A percentile compares a stretch with the other conserved stretches of the same genome.
Conservation (phyloP, 2,113 vertebrate species). For the Xiphophorus hellerii region DNA sequence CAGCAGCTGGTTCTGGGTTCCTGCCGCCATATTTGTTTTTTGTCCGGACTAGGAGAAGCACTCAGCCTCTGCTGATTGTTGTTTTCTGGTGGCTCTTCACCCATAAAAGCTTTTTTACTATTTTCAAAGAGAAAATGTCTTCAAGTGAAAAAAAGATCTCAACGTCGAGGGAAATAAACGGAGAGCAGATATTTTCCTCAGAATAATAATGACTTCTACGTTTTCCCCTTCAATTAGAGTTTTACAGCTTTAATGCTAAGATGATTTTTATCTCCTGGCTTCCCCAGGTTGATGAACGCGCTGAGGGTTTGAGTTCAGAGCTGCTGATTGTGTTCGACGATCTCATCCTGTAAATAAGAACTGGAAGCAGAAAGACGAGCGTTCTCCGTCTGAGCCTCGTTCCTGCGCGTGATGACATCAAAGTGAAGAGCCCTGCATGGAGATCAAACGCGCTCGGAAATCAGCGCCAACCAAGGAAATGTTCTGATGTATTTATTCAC, state of each 20-base stretch:
- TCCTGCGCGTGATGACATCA: slow-evolving; percentile 58
- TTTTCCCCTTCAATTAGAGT: background rate
- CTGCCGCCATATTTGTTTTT: no score
- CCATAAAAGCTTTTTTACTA: background rate
- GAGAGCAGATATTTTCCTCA: background rate
- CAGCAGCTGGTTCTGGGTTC: no score
- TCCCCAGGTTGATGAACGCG: background rate
- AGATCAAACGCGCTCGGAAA: slow-evolving; percentile 60
- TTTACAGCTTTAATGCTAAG: background rate
- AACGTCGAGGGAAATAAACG: background rate
- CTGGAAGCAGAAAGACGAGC: slow-evolving; percentile 16
- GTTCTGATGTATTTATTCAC: slow-evolving; percentile 61
- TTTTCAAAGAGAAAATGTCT: background rate
- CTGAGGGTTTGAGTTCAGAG: background rate
- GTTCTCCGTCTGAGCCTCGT: slow-evolving; percentile 18
- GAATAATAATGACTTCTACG: background rate
- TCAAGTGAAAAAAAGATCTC: background rate
- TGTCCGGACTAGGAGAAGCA: no score
- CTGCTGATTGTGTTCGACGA: slow-evolving; percentile 35
- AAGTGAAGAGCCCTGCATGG: slow-evolving; percentile 54
- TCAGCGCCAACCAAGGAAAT: slow-evolving; percentile 55
- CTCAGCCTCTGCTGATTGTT: no score
- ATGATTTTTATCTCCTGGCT: background rate
- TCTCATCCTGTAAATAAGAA: slow-evolving; percentile 32
- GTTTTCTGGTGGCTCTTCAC: background rate